Conservation (phyloP, 2,888 invertebrate genomes). For the Epinotia demarniana region DNA sequence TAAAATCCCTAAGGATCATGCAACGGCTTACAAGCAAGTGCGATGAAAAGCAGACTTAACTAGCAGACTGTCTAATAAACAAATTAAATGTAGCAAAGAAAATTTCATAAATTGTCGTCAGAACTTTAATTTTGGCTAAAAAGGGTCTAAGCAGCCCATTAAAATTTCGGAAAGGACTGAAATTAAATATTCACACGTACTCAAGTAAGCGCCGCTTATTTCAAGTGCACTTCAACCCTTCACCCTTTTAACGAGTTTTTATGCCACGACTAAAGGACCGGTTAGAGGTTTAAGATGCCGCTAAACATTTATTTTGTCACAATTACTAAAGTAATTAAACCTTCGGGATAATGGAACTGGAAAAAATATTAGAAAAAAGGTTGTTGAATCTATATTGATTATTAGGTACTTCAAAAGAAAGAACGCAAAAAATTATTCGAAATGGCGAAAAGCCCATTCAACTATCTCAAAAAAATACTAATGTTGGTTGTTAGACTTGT, state of each 20-base stretch:
- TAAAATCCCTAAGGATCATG: too few relatives aligned
- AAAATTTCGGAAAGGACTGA: conserved; percentile 32
- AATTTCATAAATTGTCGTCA: conserved; percentile 4
- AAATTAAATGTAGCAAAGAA: background rate
- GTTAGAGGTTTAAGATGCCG: conserved; percentile 9
- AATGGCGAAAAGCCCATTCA: too few relatives aligned
- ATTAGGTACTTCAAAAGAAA: too few relatives aligned
- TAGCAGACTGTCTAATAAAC: background rate
- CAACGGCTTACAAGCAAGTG: too few relatives aligned
- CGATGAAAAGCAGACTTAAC: background rate
- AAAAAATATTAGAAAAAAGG: background rate
- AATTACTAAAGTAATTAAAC: conserved; percentile 18
- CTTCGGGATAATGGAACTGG: background rate
- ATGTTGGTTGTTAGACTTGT: too few relatives aligned
- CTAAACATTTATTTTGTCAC: conserved; percentile 35
- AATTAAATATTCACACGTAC: conserved; percentile 46
- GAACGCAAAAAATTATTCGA: too few relatives aligned
- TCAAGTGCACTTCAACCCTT: conserved; percentile 42
- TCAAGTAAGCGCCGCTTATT: conserved; percentile 28
- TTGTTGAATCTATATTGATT: too few relatives aligned
- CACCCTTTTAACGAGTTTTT: conserved; percentile 45
- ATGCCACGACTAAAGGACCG: conserved; percentile 34
- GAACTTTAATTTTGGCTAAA: conserved; percentile 29
- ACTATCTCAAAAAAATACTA: too few relatives aligned
- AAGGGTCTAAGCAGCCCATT: conserved; percentile 30